These are phyloP conservation scores for Hippopotamus amphibius DNA, from an alignment of 2,113 vertebrate genomes.

Conservation along the genomic window DNA sequence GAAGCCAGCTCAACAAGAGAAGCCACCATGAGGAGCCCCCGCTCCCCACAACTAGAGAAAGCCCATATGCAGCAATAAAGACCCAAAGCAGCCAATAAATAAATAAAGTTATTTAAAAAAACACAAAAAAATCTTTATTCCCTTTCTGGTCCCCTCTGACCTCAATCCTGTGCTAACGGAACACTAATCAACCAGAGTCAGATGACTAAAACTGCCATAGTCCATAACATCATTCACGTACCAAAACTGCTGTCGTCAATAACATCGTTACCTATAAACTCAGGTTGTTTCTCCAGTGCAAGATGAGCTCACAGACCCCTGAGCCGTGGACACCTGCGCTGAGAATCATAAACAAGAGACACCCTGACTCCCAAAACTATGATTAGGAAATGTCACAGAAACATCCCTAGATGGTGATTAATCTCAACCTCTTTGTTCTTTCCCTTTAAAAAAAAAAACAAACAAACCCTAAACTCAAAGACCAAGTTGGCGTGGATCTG, in stretches of 20 bases:
- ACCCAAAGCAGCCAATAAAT: too few relatives aligned
- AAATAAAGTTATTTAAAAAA: too few relatives aligned
- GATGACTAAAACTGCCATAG: background rate
- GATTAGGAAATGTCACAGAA: background rate
- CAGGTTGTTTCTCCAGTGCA: background rate
- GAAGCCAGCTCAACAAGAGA: too few relatives aligned
- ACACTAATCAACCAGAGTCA: background rate
- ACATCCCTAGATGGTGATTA: background rate
- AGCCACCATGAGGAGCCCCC: too few relatives aligned
- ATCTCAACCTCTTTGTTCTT: background rate
- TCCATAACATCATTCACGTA: background rate
- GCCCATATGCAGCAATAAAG: too few relatives aligned
- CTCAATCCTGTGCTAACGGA: background rate
- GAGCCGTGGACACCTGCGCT: background rate
- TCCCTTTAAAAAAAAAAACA: background rate
- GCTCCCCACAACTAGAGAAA: too few relatives aligned
- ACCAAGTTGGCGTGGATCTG: background rate
- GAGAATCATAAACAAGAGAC: background rate
- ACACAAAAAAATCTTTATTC: background rate
- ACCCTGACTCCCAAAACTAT: background rate
- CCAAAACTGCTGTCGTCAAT: background rate
- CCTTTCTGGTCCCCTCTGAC: background rate
- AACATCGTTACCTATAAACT: background rate
- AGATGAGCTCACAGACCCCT: background rate
- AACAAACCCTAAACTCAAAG: background rate